Evolutionary conservation across 2,888 invertebrate species (phyloP).

Genomic region (Lingula anatina): DNA sequence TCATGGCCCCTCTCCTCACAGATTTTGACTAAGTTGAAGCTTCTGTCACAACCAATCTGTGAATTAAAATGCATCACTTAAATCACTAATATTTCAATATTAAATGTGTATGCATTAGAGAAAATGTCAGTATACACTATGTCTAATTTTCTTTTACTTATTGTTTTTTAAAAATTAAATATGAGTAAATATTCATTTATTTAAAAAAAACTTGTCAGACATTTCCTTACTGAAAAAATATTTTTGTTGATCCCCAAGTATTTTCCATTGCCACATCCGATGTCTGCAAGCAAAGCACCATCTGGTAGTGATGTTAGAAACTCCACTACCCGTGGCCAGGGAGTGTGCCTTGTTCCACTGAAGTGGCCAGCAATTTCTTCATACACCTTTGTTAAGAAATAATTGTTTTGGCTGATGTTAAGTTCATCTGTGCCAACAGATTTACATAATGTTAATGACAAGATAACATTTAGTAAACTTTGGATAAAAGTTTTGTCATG

Average conservation of each 20-base stretch:
- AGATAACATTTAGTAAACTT: too few species aligned
- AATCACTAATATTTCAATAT: too few species aligned
- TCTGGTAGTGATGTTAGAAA: constrained; percentile 62
- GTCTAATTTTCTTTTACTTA: too few species aligned
- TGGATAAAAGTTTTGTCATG: too few species aligned
- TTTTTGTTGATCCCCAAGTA: constrained; percentile 67
- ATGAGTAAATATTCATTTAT: too few species aligned
- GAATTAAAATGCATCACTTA: constrained; percentile 20
- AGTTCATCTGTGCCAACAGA: background rate
- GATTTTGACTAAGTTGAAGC: constrained; percentile 65
- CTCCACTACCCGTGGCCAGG: constrained; percentile 85
- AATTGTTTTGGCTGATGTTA: too few species aligned
- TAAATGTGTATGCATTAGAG: too few species aligned
- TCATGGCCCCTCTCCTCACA: constrained; percentile 61
- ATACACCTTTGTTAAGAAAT: constrained; percentile 88
- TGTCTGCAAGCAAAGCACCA: constrained; percentile 72
- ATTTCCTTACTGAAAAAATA: background rate
- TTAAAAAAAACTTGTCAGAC: background rate
- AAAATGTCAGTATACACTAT: too few species aligned
- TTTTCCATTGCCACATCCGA: constrained; percentile 98
- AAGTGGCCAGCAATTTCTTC: constrained; percentile 92
- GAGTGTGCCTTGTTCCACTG: constrained; percentile 86
- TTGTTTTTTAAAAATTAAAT: too few species aligned
- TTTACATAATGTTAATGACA: too few species aligned
- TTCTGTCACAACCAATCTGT: constrained; percentile 77